Evolutionary conservation across 2,113 vertebrate species (phyloP).

Genomic region (Grallaria varia): DNA sequence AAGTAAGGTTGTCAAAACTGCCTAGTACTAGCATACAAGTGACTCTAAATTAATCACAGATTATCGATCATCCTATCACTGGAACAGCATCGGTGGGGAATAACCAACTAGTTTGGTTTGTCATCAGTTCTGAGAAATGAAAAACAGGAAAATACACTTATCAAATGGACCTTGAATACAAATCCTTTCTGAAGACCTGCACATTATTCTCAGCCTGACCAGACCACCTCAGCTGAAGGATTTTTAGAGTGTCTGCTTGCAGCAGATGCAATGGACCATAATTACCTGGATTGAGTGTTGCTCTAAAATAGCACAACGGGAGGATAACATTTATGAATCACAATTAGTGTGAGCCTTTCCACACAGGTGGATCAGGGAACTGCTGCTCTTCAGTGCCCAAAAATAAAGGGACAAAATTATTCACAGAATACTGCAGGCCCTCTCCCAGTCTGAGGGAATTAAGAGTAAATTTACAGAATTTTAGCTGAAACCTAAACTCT

Average conservation of each 20-base stretch:
- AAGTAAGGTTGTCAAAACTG: slow-evolving; percentile 62
- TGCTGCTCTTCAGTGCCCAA: not conserved
- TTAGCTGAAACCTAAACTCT: not conserved
- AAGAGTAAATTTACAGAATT: not conserved
- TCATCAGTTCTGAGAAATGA: slow-evolving; percentile 71
- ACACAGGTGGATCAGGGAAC: not conserved
- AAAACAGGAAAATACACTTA: slow-evolving; percentile 55
- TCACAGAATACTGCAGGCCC: not conserved
- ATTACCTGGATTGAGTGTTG: slow-evolving; percentile 62
- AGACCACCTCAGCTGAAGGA: slow-evolving; percentile 59
- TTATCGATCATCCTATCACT: slow-evolving; percentile 73
- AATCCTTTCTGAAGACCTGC: slow-evolving; percentile 61
- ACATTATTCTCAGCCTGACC: slow-evolving; percentile 68
- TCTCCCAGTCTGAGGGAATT: not conserved
- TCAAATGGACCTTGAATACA: slow-evolving; percentile 59
- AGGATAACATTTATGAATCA: slow-evolving; percentile 65
- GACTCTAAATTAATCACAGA: slow-evolving; percentile 68
- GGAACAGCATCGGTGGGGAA: slow-evolving; percentile 56
- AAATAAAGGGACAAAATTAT: not conserved
- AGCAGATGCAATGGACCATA: slow-evolving; percentile 36
- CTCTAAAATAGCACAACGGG: slow-evolving; percentile 45
- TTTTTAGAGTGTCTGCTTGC: slow-evolving; percentile 63
- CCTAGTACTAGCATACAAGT: slow-evolving; percentile 50
- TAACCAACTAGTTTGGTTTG: slow-evolving; percentile 66
- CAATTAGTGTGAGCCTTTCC: slow-evolving; percentile 50